Conservation (phyloP, 2,888 invertebrate species). For the Tachina grossa region DNA sequence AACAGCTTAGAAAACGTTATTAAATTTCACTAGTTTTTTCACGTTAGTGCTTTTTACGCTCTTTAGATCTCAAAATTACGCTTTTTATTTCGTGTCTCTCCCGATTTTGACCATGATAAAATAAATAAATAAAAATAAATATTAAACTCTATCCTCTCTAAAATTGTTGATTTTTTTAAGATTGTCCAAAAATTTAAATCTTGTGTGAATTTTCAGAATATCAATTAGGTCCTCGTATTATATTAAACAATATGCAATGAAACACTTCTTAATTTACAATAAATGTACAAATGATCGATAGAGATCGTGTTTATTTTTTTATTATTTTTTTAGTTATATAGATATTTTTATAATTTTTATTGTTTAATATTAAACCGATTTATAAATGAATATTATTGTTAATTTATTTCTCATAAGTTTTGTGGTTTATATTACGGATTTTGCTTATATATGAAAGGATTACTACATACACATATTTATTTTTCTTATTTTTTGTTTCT, state of each 20-base stretch:
- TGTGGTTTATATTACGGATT: conserved; percentile 43
- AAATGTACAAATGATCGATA: conserved; percentile 70
- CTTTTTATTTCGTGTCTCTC: too few relatives aligned
- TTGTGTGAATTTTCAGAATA: too few relatives aligned
- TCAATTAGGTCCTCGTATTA: too few relatives aligned
- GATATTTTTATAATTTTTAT: conserved; percentile 43
- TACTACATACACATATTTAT: conserved; percentile 68
- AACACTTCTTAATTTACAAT: conserved; percentile 62
- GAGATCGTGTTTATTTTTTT: conserved; percentile 62
- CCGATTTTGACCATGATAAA: too few relatives aligned
- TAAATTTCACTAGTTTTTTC: too few relatives aligned
- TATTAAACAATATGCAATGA: conserved; percentile 6
- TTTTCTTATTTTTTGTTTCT: conserved; percentile 12
- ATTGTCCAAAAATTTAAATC: too few relatives aligned
- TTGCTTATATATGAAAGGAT: conserved; percentile 37
- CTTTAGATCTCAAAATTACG: too few relatives aligned
- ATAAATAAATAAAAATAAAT: too few relatives aligned
- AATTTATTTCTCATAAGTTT: conserved; percentile 55
- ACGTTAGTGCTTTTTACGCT: too few relatives aligned
- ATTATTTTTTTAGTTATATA: neutral
- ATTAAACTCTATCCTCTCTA: too few relatives aligned
- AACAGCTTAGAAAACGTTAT: too few relatives aligned
- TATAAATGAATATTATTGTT: conserved; percentile 60
- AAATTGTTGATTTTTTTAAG: too few relatives aligned
- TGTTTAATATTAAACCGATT: conserved; percentile 54